Percentiles rank a stretch among this genome's conserved stretches.
Evolutionary conservation across 2,888 invertebrate species (phyloP).

Genomic region (Callimorpha dominula): DNA sequence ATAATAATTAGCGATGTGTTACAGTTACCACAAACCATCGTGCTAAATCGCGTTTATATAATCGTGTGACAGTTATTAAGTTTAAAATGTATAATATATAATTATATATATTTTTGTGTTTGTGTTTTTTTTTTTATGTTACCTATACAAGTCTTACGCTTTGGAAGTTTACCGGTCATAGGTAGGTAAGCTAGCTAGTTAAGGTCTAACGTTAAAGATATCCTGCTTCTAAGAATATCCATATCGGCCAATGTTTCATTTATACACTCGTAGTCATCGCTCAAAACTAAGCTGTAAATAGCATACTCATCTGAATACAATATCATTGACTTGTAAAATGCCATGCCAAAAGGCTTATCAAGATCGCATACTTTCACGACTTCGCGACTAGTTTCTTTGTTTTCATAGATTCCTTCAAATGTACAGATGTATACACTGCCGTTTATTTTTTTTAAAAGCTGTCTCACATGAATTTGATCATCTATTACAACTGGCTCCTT

Average conservation of each 20-base stretch:
- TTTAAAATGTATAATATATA: no score
- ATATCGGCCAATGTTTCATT: not conserved
- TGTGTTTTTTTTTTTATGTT: no score
- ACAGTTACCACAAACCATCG: no score
- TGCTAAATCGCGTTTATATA: no score
- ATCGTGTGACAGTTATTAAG: no score
- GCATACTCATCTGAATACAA: constrained; percentile 8
- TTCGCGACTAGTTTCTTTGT: not conserved
- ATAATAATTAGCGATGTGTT: no score
- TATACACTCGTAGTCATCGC: not conserved
- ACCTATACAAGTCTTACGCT: not conserved
- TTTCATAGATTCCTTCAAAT: constrained; percentile 12
- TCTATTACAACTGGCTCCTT: not conserved
- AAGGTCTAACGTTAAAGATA: constrained; percentile 1
- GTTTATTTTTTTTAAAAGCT: not conserved
- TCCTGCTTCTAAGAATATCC: not conserved
- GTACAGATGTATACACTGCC: constrained; percentile 3
- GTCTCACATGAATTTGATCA: not conserved
- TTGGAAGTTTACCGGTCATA: not conserved
- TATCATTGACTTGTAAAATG: constrained; percentile 4
- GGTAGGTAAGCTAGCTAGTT: not conserved
- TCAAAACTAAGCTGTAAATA: constrained; percentile 4
- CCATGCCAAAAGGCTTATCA: constrained; percentile 8
- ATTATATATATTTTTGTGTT: no score
- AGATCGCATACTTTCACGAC: not conserved